Evolutionary conservation across 2,888 invertebrate genomes (phyloP).

Genomic region (Eucriotettix oculatus): DNA sequence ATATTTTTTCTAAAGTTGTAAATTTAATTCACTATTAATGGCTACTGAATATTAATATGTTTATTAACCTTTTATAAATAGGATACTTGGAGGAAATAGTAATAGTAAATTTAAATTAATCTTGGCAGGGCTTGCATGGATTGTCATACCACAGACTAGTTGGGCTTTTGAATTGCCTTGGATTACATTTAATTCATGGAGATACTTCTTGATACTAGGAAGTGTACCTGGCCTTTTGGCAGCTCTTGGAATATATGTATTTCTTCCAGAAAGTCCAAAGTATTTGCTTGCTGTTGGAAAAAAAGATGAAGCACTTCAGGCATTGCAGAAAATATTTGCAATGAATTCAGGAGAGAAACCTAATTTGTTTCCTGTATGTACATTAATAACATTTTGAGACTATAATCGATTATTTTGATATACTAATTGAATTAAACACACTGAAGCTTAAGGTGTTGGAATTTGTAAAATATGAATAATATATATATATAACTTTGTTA

Average conservation of each 20-base stretch:
- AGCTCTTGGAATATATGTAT: slow-evolving; percentile 16
- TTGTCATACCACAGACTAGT: slow-evolving; percentile 21
- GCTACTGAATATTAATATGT: no score
- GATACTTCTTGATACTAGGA: slow-evolving; percentile 22
- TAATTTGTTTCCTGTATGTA: slow-evolving; percentile 2
- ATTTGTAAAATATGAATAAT: no score
- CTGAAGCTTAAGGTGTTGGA: no score
- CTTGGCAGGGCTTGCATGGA: slow-evolving; percentile 19
- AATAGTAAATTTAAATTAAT: not conserved
- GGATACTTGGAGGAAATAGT: not conserved
- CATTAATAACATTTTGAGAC: no score
- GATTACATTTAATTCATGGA: slow-evolving; percentile 22
- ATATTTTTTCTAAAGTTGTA: no score
- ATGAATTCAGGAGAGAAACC: slow-evolving; percentile 9
- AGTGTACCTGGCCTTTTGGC: slow-evolving; percentile 22
- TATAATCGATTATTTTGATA: no score
- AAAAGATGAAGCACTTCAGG: slow-evolving; percentile 17
- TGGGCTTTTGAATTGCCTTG: slow-evolving; percentile 16
- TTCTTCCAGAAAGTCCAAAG: slow-evolving; percentile 25
- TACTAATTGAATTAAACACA: no score
- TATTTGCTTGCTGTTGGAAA: slow-evolving; percentile 20
- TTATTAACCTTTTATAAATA: not conserved
- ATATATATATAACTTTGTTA: no score
- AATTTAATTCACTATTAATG: no score
- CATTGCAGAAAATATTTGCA: slow-evolving; percentile 19